Conservation (phyloP, 1,140 invertebrate species). For the Ips typographus region DNA sequence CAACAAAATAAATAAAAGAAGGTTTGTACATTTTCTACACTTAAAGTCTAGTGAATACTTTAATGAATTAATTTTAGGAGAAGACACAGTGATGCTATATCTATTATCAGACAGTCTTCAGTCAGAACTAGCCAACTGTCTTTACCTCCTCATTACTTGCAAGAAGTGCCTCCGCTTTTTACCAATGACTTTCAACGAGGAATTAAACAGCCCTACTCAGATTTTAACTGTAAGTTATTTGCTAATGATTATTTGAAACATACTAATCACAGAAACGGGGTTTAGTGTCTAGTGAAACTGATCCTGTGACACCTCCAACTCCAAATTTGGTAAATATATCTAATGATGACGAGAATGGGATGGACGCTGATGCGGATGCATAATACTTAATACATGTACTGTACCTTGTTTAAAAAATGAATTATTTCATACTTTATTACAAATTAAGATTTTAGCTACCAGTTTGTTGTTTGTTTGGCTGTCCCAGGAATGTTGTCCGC, state of each 20-base stretch:
- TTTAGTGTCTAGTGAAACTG: conserved; percentile 1
- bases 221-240: too few species aligned
- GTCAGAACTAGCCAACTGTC: conserved; percentile 29
- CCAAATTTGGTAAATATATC: neutral
- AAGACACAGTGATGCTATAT: conserved; percentile 23
- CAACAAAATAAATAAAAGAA: conserved; percentile 19
- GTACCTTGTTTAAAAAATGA: too few species aligned
- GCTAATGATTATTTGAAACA: too few species aligned
- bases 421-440: too few species aligned
- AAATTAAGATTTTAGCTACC: too few species aligned
- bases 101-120: conserved; percentile 15
- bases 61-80: conserved; percentile 24
- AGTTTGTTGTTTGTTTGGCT: too few species aligned
- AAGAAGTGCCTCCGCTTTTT: conserved; percentile 31
- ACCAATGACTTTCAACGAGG: conserved; percentile 22
- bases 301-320: neutral
- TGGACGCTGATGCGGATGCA: neutral
- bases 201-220: too few species aligned
- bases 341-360: neutral
- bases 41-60: neutral
- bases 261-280: too few species aligned
- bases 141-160: conserved; percentile 32
- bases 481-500: too few species aligned
- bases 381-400: neutral
- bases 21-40: neutral